phyloP scores from a whole-genome alignment of 2,113 vertebrate genomes.

The Serilophus lunatus region DNA sequence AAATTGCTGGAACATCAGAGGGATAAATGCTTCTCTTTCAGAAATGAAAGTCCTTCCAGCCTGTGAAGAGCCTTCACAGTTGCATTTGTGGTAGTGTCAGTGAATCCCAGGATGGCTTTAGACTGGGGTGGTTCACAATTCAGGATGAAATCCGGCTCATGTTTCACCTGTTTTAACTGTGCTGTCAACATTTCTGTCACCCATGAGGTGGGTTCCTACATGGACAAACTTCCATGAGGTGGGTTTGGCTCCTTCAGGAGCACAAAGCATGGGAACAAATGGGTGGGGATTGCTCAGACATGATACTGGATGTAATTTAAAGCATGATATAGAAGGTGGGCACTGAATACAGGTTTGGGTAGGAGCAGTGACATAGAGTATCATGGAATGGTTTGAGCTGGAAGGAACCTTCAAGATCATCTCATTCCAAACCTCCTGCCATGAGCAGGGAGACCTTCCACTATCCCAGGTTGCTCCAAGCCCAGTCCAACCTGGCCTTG shows the following conservation, averaged over 20 bases:
- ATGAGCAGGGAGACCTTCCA: background rate
- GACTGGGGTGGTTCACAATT: background rate
- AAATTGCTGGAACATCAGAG: background rate
- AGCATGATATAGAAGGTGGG: background rate
- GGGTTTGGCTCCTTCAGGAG: background rate
- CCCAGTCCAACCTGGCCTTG: background rate
- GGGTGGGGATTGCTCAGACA: background rate
- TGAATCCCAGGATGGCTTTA: background rate
- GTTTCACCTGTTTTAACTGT: fast-evolving
- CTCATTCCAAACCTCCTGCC: background rate
- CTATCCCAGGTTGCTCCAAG: background rate
- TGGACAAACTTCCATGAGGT: background rate
- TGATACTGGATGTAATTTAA: background rate
- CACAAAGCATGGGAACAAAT: fast-evolving
- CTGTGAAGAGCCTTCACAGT: background rate
- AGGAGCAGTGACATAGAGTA: background rate
- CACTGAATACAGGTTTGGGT: background rate
- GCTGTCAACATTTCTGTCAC: background rate
- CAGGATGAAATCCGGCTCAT: background rate
- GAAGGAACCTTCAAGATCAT: background rate
- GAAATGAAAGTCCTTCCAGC: background rate
- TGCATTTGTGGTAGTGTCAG: background rate
- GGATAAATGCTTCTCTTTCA: background rate
- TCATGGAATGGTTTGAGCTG: background rate
- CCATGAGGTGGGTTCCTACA: no score